These are phyloP conservation scores for Chaetops frenatus DNA, from an alignment of 2,113 vertebrate genomes.

Conservation along the genomic window DNA sequence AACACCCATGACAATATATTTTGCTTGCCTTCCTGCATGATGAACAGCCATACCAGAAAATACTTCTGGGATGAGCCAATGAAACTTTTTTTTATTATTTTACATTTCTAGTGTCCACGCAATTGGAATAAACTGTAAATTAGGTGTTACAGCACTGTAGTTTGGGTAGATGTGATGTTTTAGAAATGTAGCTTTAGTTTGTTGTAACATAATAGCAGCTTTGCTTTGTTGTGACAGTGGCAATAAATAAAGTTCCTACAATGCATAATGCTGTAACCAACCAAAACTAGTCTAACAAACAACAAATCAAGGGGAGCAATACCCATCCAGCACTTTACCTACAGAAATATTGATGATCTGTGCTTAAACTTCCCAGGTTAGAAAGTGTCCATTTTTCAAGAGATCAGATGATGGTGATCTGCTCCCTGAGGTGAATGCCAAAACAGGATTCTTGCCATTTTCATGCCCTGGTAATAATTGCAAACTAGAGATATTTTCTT, in stretches of 20 bases:
- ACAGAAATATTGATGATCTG: not conserved
- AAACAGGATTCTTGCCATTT: not conserved
- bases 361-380: conserved; percentile 12
- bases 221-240: conserved; percentile 76
- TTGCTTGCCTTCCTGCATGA: conserved; percentile 1
- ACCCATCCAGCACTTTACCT: conserved; percentile 31
- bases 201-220: conserved; percentile 75
- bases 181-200: conserved; percentile 73
- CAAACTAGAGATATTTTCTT: not conserved
- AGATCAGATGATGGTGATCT: not conserved
- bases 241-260: conserved; percentile 75
- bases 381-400: conserved; percentile 11
- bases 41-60: conserved; percentile 26
- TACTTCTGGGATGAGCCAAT: conserved; percentile 44
- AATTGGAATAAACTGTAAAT: conserved; percentile 76
- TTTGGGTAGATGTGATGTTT: conserved; percentile 62
- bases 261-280: conserved; percentile 69
- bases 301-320: conserved; percentile 59
- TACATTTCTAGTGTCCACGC: conserved; percentile 55
- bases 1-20: not conserved
- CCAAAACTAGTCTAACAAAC: conserved; percentile 66
- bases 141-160: conserved; percentile 63
- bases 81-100: conserved; percentile 59
- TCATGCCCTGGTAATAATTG: not conserved
- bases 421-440: not conserved